Base-by-base conservation (phyloP, 2,888 invertebrate species). In the Pediacus dermestoides region DNA sequence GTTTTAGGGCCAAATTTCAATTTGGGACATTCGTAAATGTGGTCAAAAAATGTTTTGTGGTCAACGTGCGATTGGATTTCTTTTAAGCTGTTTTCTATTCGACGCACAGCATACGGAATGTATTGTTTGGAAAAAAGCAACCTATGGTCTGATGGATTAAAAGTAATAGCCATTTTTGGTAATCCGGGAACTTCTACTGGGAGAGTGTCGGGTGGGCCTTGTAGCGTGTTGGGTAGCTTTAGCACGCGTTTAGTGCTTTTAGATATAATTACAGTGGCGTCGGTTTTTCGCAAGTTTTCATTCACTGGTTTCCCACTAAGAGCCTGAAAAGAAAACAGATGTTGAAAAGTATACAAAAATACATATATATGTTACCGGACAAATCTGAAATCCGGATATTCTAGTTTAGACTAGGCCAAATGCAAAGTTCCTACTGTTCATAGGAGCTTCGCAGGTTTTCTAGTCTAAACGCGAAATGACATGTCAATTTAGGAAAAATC, bases 181-280 rank as follows among this genome's bases (percentile, higher is more conserved):
- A 70, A 48, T 13, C 68, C 67, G 2, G 69, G 66, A 4, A 70
- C 63, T 60, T 70, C 70, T 21, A 68, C 61, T 0, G 70, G 69
- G 25, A 60, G 57, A 14, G 57, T 54, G 30, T 68, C 66, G 1
- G 60, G 48, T 36, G 56, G 61, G 7, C 58, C 60, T 30, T 61
- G 61, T 12, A 55, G 47, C 26, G 59, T 57, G 39, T 63, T 73
- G 1, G 83, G 82, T 34, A 84, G 74, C 64, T 82, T 81, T 26
- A 85, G 77, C 2, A 85, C 75, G n/a, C 85, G 74, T 61, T 80
- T 82, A 1, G 82, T 81, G 4, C 82, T 82, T 61, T 83, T 82
- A 63, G 84, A 75, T 65, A 83, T 74, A 13, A 85, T 76, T 6
- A 84, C 66, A 52, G 69, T 76, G 35, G 74, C 76, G 30, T 80